Evolutionary conservation across 2,113 vertebrate genomes (phyloP).

Genomic region (Strix uralensis): DNA sequence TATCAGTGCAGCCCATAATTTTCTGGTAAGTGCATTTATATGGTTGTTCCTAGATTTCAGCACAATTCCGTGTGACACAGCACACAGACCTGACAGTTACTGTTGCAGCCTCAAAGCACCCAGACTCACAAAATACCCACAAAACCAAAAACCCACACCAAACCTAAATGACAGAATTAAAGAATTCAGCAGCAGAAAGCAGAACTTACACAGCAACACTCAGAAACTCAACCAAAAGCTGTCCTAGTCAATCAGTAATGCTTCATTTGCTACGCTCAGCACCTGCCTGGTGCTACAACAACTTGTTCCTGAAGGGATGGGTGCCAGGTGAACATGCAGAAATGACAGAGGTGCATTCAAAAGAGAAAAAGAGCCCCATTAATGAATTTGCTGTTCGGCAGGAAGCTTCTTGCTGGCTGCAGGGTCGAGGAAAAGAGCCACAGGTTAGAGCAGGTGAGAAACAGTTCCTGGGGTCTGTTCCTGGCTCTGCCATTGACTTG

Average conservation of each 20-base stretch:
- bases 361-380: background rate
- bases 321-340: background rate
- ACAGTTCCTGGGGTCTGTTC: background rate
- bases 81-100: background rate
- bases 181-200: background rate
- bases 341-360: background rate
- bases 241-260: background rate
- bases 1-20: accelerated
- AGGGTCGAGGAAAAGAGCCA: background rate
- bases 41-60: background rate
- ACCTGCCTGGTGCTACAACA: background rate
- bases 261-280: background rate
- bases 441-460: background rate
- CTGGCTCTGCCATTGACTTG: background rate
- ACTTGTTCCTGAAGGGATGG: background rate
- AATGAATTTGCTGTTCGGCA: background rate
- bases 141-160: background rate
- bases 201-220: background rate
- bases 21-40: background rate
- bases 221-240: background rate
- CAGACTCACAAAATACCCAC: background rate
- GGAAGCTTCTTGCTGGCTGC: background rate
- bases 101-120: background rate
- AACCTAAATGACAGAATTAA: background rate
- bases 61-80: background rate